Evolutionary conservation across 2,888 invertebrate genomes (phyloP), one percentile per base, ranked within the genome.

Genomic region (Tetramorium bicarinatum): DNA sequence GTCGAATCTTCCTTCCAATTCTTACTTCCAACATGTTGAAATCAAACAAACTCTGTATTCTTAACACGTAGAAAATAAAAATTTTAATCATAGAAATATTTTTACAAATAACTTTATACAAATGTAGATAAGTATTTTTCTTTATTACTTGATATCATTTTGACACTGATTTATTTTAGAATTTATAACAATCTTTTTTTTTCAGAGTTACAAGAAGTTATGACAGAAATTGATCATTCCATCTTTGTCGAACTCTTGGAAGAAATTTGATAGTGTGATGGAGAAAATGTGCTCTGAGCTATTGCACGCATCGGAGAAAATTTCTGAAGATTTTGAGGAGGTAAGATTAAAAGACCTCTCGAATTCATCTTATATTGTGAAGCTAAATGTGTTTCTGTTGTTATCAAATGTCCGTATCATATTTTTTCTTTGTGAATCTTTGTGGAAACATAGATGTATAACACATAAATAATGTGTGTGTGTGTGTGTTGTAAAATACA

Each of bases 291-390:
- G 87, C n/a, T 85, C 84, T 8, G 91, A 91, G 41, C 87, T 88
- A 71, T 64, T 91, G 11, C 66, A 84, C 2, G 59, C 41, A 6
- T 66, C 85, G 15, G 89, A 92, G 38, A 93, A 90, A 88, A 56
- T 93, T 18, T 88, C 92, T 0, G 85, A 88, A 21, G 90, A 93
- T 79, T 76, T 93, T 64, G 74, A 69, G n/a, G 90, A 92, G 89
- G 93, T 87, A 47, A 15, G 9, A 15, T 9, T 56, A 9, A 8
- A 21, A 49, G 6, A 71, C 15, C 2, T 44, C 13, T 59, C 41
- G 41, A 25, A 25, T 47, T 66, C 1, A 7, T 49, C 7, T 49
- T 6, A 41, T 6, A 15, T 21, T 8, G 21, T 41, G 7, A 41
- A 13, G 13, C 1, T 44, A 6, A 74, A 61, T 59, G 29, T 11